Evolutionary conservation across 2,797 vertebrate genomes (phyloP).

Genomic region (Melanotaenia pygmaea): DNA sequence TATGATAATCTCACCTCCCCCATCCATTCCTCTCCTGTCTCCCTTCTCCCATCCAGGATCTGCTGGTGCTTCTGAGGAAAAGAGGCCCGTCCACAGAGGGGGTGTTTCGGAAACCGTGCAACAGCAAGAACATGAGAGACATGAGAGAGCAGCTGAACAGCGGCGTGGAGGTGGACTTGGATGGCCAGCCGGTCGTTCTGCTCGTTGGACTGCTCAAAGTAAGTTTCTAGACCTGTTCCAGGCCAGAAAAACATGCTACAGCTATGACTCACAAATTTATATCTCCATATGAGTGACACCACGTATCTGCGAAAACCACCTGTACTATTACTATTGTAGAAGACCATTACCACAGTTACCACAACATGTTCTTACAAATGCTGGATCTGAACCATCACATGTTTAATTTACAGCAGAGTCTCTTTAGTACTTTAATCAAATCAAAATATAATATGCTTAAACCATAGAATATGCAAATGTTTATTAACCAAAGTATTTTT

Average conservation of each 20-base stretch:
- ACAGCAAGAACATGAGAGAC: conserved; percentile 87
- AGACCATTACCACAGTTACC: background rate
- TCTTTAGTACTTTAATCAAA: background rate
- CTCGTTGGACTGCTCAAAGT: conserved; percentile 94
- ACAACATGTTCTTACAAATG: background rate
- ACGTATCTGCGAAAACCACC: background rate
- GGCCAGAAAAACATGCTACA: background rate
- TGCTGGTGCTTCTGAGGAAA: conserved; percentile 86
- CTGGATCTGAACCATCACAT: background rate
- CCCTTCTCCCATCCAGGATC: conserved; percentile 78
- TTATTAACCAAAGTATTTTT: background rate
- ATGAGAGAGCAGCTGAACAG: conserved; percentile 89
- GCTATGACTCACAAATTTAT: background rate
- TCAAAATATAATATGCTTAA: background rate
- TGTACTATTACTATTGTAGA: background rate
- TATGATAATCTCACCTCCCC: conserved; percentile 3
- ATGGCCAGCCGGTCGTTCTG: conserved; percentile 83
- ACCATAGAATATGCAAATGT: background rate
- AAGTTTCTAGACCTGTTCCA: conserved; percentile 8
- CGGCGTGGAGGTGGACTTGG: conserved; percentile 83
- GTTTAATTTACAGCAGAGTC: background rate
- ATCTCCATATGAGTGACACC: background rate
- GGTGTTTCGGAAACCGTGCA: conserved; percentile 91
- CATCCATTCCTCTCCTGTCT: background rate
- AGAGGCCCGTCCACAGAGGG: conserved; percentile 91